Evolutionary conservation across 1,140 invertebrate genomes (phyloP).

Genomic region (Drosophila orosa): DNA sequence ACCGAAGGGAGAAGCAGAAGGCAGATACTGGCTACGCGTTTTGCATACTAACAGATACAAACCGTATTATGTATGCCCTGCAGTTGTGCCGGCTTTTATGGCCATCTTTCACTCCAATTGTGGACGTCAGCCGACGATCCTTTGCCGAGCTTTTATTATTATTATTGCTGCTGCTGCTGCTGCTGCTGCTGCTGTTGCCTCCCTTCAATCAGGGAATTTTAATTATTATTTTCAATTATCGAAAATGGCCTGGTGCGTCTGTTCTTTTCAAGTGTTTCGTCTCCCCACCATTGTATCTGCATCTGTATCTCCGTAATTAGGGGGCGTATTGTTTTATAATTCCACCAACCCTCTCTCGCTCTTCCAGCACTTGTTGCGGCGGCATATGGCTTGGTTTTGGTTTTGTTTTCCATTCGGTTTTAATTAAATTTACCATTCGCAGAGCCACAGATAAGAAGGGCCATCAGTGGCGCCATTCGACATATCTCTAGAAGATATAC

Average conservation of each 20-base stretch:
- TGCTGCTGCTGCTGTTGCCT: slow-evolving; percentile 7
- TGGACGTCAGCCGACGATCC: slow-evolving; percentile 55
- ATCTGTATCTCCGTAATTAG: slow-evolving; percentile 64
- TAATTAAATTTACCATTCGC: slow-evolving; percentile 70
- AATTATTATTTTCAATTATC: slow-evolving; percentile 84
- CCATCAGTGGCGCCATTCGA: background rate
- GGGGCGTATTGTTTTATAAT: slow-evolving; percentile 64
- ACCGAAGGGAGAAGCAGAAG: background rate
- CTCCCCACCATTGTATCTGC: slow-evolving; percentile 33
- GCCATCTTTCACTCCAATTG: slow-evolving; percentile 72
- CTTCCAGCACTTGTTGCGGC: slow-evolving; percentile 30
- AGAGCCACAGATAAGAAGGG: slow-evolving; percentile 42
- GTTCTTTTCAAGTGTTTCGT: slow-evolving; percentile 61
- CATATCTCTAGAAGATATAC: background rate
- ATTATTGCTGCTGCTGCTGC: slow-evolving; percentile 4
- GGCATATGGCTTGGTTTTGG: slow-evolving; percentile 60
- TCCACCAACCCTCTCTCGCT: background rate
- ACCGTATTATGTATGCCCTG: slow-evolving; percentile 57
- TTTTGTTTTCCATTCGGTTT: slow-evolving; percentile 38
- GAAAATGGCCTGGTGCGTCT: slow-evolving; percentile 75
- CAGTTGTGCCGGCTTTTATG: slow-evolving; percentile 54
- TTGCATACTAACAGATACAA: slow-evolving; percentile 73
- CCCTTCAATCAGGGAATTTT: slow-evolving; percentile 80
- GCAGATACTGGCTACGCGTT: slow-evolving; percentile 55
- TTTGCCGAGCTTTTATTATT: slow-evolving; percentile 1